A percentile compares a stretch with the other conserved stretches of the same genome.
phyloP scores from a whole-genome alignment of 2,113 vertebrate genomes.

The Phylloscopus trochilus region DNA sequence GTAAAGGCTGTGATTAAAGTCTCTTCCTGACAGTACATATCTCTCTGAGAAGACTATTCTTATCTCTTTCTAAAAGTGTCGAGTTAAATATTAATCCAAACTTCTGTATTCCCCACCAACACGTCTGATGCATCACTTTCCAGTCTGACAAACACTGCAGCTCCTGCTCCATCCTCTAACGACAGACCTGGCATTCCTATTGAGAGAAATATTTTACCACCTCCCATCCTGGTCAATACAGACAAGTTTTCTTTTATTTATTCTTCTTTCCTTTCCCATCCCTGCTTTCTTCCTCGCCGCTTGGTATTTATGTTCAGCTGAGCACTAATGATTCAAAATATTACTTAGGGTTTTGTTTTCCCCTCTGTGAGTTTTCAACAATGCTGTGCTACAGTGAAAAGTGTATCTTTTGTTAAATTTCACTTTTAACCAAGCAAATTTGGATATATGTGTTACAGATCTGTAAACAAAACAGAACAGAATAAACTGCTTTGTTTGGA shows the following conservation, averaged over 20 bases:
- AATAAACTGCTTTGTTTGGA: slow-evolving; percentile 75
- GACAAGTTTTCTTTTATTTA: not conserved
- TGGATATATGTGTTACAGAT: slow-evolving; percentile 70
- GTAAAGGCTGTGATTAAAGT: slow-evolving; percentile 61
- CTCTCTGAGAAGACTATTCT: slow-evolving; percentile 39
- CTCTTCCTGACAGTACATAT: slow-evolving; percentile 30
- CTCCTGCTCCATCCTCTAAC: slow-evolving; percentile 65
- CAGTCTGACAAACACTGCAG: slow-evolving; percentile 69
- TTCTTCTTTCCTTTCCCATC: not conserved
- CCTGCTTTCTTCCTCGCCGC: not conserved
- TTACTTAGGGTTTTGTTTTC: slow-evolving; percentile 57
- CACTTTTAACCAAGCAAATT: slow-evolving; percentile 58
- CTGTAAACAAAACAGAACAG: slow-evolving; percentile 66
- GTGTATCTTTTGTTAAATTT: slow-evolving; percentile 69
- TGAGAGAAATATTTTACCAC: slow-evolving; percentile 70
- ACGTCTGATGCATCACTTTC: slow-evolving; percentile 58
- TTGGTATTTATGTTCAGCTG: slow-evolving; percentile 62
- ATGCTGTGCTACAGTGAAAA: slow-evolving; percentile 59
- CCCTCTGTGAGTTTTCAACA: slow-evolving; percentile 58
- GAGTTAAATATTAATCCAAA: slow-evolving; percentile 65
- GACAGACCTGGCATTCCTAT: slow-evolving; percentile 69
- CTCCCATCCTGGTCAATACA: slow-evolving; percentile 52
- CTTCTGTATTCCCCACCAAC: slow-evolving; percentile 68
- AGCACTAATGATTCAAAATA: slow-evolving; percentile 50
- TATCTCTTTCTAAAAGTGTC: slow-evolving; percentile 42